These are phyloP conservation scores for Taenaris catops DNA, from an alignment of 2,888 invertebrate species.

Conservation along the genomic window DNA sequence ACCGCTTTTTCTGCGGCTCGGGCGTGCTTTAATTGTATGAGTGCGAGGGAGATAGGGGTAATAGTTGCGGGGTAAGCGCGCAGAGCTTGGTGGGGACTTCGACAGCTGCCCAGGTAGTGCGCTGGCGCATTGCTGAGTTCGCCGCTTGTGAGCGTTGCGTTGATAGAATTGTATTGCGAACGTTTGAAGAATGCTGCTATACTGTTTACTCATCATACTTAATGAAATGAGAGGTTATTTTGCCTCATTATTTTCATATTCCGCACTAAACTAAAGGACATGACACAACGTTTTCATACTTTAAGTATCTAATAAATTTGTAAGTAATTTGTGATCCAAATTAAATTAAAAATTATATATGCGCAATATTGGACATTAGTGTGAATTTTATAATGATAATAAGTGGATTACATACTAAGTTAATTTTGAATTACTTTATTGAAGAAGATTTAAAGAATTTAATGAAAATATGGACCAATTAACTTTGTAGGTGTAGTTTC, in stretches of 20 bases:
- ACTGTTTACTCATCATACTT: constrained; percentile 40
- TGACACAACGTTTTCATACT: constrained; percentile 5
- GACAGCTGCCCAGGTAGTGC: constrained; percentile 77
- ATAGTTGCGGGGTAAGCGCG: constrained; percentile 61
- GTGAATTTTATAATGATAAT: too few species aligned
- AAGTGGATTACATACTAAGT: too few species aligned
- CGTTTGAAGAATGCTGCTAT: constrained; percentile 49
- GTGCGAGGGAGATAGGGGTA: constrained; percentile 57
- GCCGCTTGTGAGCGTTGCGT: constrained; percentile 70
- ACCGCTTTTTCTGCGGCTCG: constrained; percentile 73
- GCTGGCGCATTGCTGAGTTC: constrained; percentile 63
- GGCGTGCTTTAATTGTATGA: constrained; percentile 52
- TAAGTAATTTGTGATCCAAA: too few species aligned
- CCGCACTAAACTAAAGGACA: constrained; percentile 7
- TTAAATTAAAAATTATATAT: too few species aligned
- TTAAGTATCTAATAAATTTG: too few species aligned
- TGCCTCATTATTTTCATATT: constrained; percentile 11
- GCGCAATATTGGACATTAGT: too few species aligned
- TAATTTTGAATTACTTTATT: too few species aligned
- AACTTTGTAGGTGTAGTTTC: too few species aligned
- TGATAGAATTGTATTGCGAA: constrained; percentile 61
- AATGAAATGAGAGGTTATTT: constrained; percentile 25
- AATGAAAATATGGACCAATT: too few species aligned
- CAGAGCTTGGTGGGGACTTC: constrained; percentile 60
- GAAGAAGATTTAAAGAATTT: too few species aligned